Evolutionary conservation across 1,140 invertebrate genomes (phyloP).

Genomic region (Pseudomyrmex pallidus): DNA sequence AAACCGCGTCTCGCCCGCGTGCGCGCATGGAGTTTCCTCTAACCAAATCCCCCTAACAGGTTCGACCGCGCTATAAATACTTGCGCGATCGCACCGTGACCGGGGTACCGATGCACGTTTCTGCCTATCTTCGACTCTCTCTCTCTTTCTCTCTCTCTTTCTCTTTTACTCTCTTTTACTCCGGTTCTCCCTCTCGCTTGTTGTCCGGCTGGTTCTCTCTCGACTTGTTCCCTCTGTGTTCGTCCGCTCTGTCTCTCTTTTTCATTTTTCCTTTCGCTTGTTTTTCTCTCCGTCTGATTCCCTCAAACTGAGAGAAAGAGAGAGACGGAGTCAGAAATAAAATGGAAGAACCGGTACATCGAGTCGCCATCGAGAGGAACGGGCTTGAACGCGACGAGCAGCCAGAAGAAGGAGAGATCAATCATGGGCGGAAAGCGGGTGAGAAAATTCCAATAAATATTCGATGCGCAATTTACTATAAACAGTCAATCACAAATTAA

Average conservation of each 20-base stretch:
- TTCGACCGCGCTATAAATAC: slow-evolving; percentile 71
- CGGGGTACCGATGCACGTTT: slow-evolving; percentile 64
- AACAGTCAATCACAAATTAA: not conserved
- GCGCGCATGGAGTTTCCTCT: slow-evolving; percentile 68
- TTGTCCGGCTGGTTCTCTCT: slow-evolving; percentile 1
- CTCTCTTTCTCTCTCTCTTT: slow-evolving; percentile 17
- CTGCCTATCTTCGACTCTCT: slow-evolving; percentile 43
- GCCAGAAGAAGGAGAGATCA: slow-evolving; percentile 32
- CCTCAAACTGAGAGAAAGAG: slow-evolving; percentile 48
- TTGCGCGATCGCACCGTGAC: slow-evolving; percentile 71
- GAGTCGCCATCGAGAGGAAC: slow-evolving; percentile 61
- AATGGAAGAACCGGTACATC: slow-evolving; percentile 73
- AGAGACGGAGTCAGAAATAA: slow-evolving; percentile 64
- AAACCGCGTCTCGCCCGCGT: slow-evolving; percentile 39
- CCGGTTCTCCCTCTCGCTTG: slow-evolving; percentile 7
- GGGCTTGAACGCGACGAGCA: slow-evolving; percentile 37
- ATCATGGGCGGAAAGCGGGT: not conserved
- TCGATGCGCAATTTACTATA: not conserved
- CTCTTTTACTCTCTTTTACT: not conserved
- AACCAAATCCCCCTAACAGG: slow-evolving; percentile 76
- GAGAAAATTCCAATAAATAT: slow-evolving; percentile 48
- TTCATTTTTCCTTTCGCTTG: slow-evolving; percentile 37
- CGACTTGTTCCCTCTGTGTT: slow-evolving; percentile 38
- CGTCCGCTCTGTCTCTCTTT: slow-evolving; percentile 6
- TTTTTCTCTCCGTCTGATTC: slow-evolving; percentile 33